Conservation (phyloP, 2,113 vertebrate species). For the Apistogramma diplotaenia region DNA sequence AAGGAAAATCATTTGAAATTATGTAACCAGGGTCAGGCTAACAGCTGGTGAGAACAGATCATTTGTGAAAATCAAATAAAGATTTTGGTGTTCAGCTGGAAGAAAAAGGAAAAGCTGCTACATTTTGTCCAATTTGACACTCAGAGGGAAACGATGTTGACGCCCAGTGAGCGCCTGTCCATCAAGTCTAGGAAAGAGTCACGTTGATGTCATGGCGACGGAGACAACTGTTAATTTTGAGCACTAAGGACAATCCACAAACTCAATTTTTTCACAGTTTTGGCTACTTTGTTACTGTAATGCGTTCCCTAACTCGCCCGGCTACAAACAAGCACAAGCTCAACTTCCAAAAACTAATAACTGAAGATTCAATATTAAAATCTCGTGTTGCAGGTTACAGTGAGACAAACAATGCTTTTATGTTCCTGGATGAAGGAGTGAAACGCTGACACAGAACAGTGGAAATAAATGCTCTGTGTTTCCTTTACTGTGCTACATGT, state of each 20-base stretch:
- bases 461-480: background rate
- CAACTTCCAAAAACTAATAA: background rate
- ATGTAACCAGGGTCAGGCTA: background rate
- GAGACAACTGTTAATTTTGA: background rate
- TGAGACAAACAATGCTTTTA: background rate
- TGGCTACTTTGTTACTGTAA: too few relatives aligned
- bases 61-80: background rate
- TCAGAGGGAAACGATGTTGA: fast-evolving
- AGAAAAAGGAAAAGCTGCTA: background rate
- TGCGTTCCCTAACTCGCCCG: too few relatives aligned
- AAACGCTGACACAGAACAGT: background rate
- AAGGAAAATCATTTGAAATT: background rate
- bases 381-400: background rate
- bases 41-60: background rate
- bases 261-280: too few relatives aligned
- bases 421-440: background rate
- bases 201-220: background rate
- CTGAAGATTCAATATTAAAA: background rate
- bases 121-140: background rate
- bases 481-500: background rate
- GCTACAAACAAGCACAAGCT: too few relatives aligned
- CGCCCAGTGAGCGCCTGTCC: background rate
- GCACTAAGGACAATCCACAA: background rate
- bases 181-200: background rate
- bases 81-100: background rate